Conservation (phyloP, 2,797 vertebrate genomes). For the Catostomus latipinnis region DNA sequence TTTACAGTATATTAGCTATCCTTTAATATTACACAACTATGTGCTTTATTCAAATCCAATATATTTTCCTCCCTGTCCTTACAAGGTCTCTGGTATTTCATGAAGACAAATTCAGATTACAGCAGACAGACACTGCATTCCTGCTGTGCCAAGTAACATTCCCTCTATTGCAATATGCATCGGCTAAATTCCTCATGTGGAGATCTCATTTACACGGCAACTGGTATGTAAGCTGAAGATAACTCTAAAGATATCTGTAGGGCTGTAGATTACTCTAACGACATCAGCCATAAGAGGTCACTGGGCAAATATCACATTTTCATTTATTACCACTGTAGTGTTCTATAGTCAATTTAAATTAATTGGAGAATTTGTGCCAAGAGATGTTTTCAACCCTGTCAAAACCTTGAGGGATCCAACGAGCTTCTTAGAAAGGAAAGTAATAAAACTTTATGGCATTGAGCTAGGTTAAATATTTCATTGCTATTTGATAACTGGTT, state of each 20-base stretch:
- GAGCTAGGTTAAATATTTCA: conserved; percentile 21
- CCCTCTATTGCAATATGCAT: conserved; percentile 32
- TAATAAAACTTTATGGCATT: not conserved
- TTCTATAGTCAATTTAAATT: conserved; percentile 15
- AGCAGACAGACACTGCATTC: conserved; percentile 4
- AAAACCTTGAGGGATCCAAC: not conserved
- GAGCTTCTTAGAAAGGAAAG: not conserved
- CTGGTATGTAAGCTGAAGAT: conserved; percentile 7
- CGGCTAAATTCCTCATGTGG: conserved; percentile 35
- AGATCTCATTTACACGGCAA: conserved; percentile 18
- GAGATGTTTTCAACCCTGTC: conserved; percentile 2
- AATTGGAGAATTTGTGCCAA: conserved; percentile 25
- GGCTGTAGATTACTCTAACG: not conserved
- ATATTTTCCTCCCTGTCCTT: not conserved
- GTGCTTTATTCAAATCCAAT: not conserved
- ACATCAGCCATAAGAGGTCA: not conserved
- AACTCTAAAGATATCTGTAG: conserved; percentile 7
- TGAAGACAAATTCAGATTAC: conserved; percentile 32
- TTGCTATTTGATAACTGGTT: conserved; percentile 2
- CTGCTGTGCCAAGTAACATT: conserved; percentile 37
- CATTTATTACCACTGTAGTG: not conserved
- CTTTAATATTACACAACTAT: not conserved
- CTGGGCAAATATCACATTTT: conserved; percentile 3
- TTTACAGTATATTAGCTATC: not conserved
- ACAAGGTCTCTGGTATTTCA: not conserved